Base-by-base conservation (phyloP, 2,113 vertebrate species). In the Rhea americana region DNA sequence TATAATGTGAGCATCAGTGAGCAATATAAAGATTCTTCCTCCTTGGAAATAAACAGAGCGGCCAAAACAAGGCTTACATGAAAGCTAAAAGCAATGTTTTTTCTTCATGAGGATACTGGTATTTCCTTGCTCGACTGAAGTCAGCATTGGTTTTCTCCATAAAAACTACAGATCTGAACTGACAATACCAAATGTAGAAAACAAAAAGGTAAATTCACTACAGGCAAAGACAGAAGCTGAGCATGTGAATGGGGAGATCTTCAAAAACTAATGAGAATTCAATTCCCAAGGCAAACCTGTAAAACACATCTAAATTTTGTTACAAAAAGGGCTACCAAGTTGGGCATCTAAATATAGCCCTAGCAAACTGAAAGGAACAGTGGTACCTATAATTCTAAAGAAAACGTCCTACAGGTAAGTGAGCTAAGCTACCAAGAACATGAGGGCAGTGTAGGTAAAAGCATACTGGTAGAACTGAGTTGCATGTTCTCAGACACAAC, bases 141-240 rank as follows among this genome's bases (percentile, higher is more conserved):
- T 41, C 25, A 62, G 5, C 28, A 3, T 1, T 11, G 20, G 22
- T 50, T 70, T 93, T 83, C 79, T 58, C 77, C 43, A 28, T 51
- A 78, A 5, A 86, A 94, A 72, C 9, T 26, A 71, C 4, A 0
- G 20, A 41, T n/a, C 18, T 2, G 0, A 37, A n/a, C 0, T 14
- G 25, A 35, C 19, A 56, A n/a, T 2, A 91, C 37, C 71, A 92
- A 66, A 45, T 13, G 24, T 0, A 4, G 17, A 28, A 77, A 71
- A 32, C 7, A 65, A 39, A 73, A 26, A 55, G 63, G 8, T 20
- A 39, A 30, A 65, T 22, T 58, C 17, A 45, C 15, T 28, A 28
- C 10, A 68, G 14, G 32, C 28, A 85, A 67, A 82, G 43, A 47
- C 22, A 51, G 68, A 74, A 35, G 15, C 43, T 35, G 30, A 94